Evolutionary conservation across 2,888 invertebrate genomes (phyloP).

Genomic region (Tryphoninae sp.): DNA sequence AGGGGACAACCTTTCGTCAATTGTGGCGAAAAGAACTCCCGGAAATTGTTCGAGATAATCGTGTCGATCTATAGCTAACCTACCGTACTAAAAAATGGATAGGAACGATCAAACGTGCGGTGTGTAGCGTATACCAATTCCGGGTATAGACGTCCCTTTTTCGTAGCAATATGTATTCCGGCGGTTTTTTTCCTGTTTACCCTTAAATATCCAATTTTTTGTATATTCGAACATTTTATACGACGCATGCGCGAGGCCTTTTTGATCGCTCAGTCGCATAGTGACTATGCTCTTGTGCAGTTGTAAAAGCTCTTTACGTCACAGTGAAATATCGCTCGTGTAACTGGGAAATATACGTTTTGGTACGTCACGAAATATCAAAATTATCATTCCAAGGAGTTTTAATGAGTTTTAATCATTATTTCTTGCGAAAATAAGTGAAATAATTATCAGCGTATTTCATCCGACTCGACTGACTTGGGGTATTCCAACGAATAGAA

Average conservation of each 20-base stretch:
- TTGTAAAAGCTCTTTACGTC: background rate
- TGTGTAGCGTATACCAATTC: background rate
- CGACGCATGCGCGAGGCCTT: background rate
- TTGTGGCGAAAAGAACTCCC: background rate
- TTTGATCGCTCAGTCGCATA: background rate
- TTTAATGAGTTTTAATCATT: no score
- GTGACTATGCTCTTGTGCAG: background rate
- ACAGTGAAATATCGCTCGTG: background rate
- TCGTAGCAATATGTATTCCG: background rate
- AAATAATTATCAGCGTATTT: no score
- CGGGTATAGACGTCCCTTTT: background rate
- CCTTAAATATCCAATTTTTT: background rate
- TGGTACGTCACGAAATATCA: no score
- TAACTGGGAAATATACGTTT: background rate
- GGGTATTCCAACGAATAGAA: no score
- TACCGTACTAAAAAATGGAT: background rate
- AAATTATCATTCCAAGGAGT: no score
- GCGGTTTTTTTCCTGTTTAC: background rate
- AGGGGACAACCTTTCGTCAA: background rate
- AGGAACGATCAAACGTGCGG: background rate
- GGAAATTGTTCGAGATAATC: background rate
- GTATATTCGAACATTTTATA: background rate
- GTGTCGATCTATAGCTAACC: background rate
- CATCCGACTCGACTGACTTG: no score
- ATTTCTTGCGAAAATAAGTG: no score